Evolutionary conservation across 1,140 invertebrate species (phyloP).

Genomic region (Drosophila kohkoa): DNA sequence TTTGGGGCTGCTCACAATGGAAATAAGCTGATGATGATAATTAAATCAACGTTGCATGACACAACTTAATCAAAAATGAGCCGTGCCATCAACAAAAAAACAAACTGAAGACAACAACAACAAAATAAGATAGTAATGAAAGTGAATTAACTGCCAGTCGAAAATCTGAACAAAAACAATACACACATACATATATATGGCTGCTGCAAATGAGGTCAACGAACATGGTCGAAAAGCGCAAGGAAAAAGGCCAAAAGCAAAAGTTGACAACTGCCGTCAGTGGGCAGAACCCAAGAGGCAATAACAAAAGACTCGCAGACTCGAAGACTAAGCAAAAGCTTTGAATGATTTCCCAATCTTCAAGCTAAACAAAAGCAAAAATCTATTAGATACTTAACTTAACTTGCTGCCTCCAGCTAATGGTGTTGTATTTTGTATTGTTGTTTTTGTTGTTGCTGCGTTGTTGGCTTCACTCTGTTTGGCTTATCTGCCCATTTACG

Average conservation of each 20-base stretch:
- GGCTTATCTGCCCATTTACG: conserved; percentile 74
- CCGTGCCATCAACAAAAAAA: conserved; percentile 36
- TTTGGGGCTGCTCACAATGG: conserved; percentile 61
- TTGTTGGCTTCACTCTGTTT: conserved; percentile 28
- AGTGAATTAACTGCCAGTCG: conserved; percentile 67
- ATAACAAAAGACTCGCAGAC: conserved; percentile 25
- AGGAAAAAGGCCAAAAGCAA: conserved; percentile 29
- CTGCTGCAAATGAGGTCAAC: conserved; percentile 62
- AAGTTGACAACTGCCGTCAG: conserved; percentile 58
- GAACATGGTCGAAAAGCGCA: conserved; percentile 54
- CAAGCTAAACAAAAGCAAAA: conserved; percentile 26
- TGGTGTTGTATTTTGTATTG: conserved; percentile 19
- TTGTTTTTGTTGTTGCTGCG: conserved; percentile 33
- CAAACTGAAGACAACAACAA: conserved; percentile 21
- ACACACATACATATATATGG: background rate
- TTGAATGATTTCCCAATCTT: conserved; percentile 61
- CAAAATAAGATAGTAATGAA: conserved; percentile 54
- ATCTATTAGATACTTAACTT: conserved; percentile 48
- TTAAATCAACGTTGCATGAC: conserved; percentile 82
- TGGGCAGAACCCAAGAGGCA: conserved; percentile 52
- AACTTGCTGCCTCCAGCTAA: conserved; percentile 41
- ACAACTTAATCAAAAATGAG: conserved; percentile 81
- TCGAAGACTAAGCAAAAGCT: conserved; percentile 43
- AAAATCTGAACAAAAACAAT: conserved; percentile 44
- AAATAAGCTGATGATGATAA: conserved; percentile 62